Evolutionary conservation across 2,888 invertebrate genomes (phyloP).

Genomic region (Clanis bilineata): DNA sequence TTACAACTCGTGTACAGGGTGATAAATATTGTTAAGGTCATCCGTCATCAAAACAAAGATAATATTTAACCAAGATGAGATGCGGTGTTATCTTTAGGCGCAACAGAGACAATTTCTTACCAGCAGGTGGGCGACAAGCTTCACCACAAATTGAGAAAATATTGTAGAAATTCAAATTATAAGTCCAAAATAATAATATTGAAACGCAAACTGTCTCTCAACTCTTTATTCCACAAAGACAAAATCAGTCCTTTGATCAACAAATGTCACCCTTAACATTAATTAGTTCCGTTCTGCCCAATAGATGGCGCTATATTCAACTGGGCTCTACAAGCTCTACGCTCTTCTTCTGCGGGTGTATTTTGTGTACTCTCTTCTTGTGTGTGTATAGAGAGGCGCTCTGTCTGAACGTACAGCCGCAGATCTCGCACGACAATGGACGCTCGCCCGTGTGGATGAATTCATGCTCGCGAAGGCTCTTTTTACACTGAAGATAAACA

Average conservation of each 20-base stretch:
- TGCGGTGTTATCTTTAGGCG: too few species aligned
- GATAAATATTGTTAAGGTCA: too few species aligned
- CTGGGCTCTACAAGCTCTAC: slow-evolving; percentile 21
- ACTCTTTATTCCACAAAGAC: not conserved
- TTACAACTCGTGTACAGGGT: too few species aligned
- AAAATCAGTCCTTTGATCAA: not conserved
- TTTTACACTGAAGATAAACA: slow-evolving; percentile 48
- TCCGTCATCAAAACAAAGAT: too few species aligned
- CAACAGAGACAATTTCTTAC: too few species aligned
- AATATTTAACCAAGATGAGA: too few species aligned
- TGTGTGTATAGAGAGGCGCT: slow-evolving; percentile 55
- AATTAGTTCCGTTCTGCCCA: not conserved
- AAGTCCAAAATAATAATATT: too few species aligned
- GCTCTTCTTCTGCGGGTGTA: slow-evolving; percentile 29
- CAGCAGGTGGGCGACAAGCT: too few species aligned
- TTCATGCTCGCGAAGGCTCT: slow-evolving; percentile 58
- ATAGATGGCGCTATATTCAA: not conserved
- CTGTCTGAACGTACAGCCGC: slow-evolving; percentile 59
- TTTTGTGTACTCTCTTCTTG: slow-evolving; percentile 47
- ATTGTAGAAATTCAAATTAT: too few species aligned
- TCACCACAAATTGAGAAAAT: too few species aligned
- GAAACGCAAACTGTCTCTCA: too few species aligned
- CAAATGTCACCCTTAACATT: not conserved
- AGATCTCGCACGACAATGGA: slow-evolving; percentile 57
- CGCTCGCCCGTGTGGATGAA: slow-evolving; percentile 59